A percentile compares a stretch with the other conserved stretches of the same genome.
These are phyloP conservation scores for Garrulus glandarius DNA, from an alignment of 2,797 vertebrate species.

Conservation along the genomic window DNA sequence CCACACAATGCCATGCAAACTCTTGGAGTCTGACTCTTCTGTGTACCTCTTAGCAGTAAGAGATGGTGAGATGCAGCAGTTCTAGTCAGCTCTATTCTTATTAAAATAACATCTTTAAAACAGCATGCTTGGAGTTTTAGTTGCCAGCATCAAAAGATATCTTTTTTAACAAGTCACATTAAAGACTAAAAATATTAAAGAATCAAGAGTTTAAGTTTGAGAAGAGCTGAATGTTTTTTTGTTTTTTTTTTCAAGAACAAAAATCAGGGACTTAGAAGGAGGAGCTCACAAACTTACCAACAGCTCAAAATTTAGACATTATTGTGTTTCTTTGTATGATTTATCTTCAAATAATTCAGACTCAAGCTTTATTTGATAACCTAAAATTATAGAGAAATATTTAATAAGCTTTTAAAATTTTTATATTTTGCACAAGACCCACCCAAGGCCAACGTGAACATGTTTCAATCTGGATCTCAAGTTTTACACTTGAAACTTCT, in stretches of 20 bases:
- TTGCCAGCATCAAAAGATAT: not conserved
- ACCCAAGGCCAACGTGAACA: not conserved
- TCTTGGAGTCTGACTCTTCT: not conserved
- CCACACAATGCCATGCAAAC: not conserved
- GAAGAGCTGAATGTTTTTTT: too few relatives aligned
- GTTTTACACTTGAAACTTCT: not conserved
- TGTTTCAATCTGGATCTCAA: not conserved
- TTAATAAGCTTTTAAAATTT: not conserved
- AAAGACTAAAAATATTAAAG: not conserved
- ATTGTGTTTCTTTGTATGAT: not conserved
- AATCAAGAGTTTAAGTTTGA: not conserved
- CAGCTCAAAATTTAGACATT: not conserved
- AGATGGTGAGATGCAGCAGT: not conserved
- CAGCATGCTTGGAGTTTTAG: not conserved
- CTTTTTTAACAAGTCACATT: not conserved
- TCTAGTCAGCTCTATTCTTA: not conserved
- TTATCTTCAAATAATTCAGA: not conserved
- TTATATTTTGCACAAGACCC: not conserved
- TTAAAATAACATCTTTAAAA: not conserved
- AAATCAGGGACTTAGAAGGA: not conserved
- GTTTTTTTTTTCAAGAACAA: not conserved
- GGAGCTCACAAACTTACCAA: not conserved
- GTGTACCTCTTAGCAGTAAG: not conserved
- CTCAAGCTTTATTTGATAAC: not conserved
- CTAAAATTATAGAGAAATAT: not conserved